Conservation (phyloP, 2,797 vertebrate species). For the Crenuchus spilurus region DNA sequence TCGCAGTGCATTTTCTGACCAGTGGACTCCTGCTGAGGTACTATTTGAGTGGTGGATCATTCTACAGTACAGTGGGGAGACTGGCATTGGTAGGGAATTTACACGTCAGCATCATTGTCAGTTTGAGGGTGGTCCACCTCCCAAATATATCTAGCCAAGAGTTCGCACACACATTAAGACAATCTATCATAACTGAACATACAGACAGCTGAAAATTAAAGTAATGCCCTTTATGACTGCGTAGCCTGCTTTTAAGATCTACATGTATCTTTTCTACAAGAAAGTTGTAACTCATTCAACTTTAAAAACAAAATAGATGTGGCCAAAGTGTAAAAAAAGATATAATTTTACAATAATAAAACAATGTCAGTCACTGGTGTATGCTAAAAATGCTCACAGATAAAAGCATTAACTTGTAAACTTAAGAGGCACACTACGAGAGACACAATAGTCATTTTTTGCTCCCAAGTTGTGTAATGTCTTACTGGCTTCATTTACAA, state of each 20-base stretch:
- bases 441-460: background rate
- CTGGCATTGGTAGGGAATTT: no score
- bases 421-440: background rate
- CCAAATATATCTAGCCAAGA: no score
- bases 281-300: background rate
- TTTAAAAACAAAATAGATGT: slow-evolving; percentile 38
- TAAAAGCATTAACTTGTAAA: slow-evolving; percentile 5
- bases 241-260: background rate
- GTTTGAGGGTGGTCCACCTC: no score
- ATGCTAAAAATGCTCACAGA: background rate
- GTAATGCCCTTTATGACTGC: background rate
- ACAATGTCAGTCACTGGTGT: background rate
- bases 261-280: background rate
- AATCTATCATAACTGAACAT: background rate
- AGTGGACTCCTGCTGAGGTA: no score
- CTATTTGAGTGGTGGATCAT: no score
- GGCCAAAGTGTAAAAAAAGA: slow-evolving; percentile 19
- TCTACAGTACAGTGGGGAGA: no score
- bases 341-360: slow-evolving; percentile 31
- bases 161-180: background rate
- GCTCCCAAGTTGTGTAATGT: slow-evolving; percentile 1
- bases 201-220: background rate
- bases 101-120: no score
- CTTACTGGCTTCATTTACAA: background rate
- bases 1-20: no score